phyloP scores from a whole-genome alignment of 1,140 invertebrate genomes.

The Drosophila grimshawi region DNA sequence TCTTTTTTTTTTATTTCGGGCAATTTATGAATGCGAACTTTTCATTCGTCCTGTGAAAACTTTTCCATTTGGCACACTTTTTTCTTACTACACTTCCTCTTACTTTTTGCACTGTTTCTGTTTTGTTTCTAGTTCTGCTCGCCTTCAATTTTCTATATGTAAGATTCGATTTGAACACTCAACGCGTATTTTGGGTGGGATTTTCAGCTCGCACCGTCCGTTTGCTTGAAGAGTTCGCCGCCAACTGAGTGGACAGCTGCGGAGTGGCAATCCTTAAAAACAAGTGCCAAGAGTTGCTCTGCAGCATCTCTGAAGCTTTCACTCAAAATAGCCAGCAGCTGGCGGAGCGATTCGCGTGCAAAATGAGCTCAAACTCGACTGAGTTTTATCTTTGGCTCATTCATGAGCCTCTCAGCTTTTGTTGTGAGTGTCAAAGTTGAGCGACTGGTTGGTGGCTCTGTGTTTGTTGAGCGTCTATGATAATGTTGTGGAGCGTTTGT shows the following conservation, averaged over 20 bases:
- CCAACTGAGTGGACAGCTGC: constrained; percentile 62
- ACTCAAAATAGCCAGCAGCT: constrained; percentile 32
- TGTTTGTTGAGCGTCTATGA: background rate
- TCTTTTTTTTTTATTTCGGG: constrained; percentile 23
- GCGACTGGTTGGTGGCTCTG: too few relatives aligned
- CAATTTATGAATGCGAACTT: constrained; percentile 28
- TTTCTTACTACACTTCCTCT: constrained; percentile 20
- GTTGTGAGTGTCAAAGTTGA: constrained; percentile 49
- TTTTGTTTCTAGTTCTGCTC: constrained; percentile 30
- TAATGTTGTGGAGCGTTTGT: background rate
- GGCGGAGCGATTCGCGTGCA: constrained; percentile 25
- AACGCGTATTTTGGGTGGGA: constrained; percentile 7
- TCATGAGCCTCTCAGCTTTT: background rate
- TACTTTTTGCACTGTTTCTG: constrained; percentile 55
- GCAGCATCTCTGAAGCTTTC: constrained; percentile 70
- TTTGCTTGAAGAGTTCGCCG: constrained; percentile 70
- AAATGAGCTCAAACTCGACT: constrained; percentile 33
- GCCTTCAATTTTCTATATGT: constrained; percentile 47
- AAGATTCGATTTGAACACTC: constrained; percentile 37
- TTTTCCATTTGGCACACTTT: constrained; percentile 66
- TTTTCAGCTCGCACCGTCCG: constrained; percentile 45
- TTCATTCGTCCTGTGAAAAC: constrained; percentile 33
- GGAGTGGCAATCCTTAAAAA: constrained; percentile 74
- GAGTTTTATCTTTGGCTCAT: constrained; percentile 5
- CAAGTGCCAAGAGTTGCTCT: constrained; percentile 60